Evolutionary conservation across 2,888 invertebrate genomes (phyloP), one percentile per base, ranked within the genome.

Genomic region (Phyto melanocephala): DNA sequence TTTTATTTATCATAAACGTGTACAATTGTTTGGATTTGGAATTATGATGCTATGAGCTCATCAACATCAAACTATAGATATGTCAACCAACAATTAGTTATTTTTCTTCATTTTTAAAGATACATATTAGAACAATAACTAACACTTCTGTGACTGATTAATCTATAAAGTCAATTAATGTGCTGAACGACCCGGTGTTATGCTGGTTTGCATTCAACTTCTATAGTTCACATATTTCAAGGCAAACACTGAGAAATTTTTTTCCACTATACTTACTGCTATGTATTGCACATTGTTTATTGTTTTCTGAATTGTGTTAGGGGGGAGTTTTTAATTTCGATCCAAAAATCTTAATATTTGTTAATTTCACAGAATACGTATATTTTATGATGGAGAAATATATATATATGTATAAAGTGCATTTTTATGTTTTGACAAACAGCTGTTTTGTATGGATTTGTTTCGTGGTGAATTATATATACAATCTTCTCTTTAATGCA

Each of bases 11-110:
- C 70, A 54, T 28, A 72, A 20, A 68, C 33, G 28, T 77, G 28
- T 52, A 65, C 60, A 80, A 42, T 52, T 42, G 24, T 60, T 8
- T 45, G 15, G 8, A n/a, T 37, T 1, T 67, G 35, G 20, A 24
- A 58, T 47, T 58, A 24, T 8, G 58, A 50, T 52, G 65, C 58
- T 65, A 63, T 68, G 62, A 50, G 56, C 81, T 70, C 50, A 77
- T 71, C 71, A 58, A 15, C 50, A 67, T 58, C 47, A 37, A 10
- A 37, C 37, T 37, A 37, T 37, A 37, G 37, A 37, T 5, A 28
- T 28, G 35, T 13, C 15, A 35, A 15, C 33, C 60, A 35, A 11
- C 24, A 56, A 45, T 4, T 50, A 22, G 22, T 22, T n/a, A 22
- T 50, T 50, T 50, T 11, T 22, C 50, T 22, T 13, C 50, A 50